phyloP scores from a whole-genome alignment of 2,797 vertebrate species.

The Microctenopoma lineatum region DNA sequence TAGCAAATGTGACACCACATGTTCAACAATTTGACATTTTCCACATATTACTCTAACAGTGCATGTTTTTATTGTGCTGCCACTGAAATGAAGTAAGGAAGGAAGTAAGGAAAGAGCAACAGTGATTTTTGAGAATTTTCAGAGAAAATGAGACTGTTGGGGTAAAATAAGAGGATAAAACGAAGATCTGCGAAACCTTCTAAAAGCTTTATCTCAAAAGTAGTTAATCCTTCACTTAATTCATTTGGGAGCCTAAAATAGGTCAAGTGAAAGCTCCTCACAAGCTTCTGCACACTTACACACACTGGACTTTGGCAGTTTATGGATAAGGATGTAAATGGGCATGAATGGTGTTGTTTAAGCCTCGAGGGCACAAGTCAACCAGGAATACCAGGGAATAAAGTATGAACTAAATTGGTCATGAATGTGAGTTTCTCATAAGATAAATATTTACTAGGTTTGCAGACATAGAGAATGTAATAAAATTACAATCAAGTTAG shows the following conservation, averaged over 20 bases:
- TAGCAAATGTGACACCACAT: constrained; percentile 16
- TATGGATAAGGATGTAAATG: constrained; percentile 11
- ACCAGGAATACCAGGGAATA: constrained; percentile 7
- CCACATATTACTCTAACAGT: constrained; percentile 27
- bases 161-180: constrained; percentile 17
- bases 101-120: constrained; percentile 2
- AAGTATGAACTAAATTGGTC: not conserved
- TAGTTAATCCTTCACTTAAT: constrained; percentile 20
- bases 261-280: constrained; percentile 17
- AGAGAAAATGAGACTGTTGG: constrained; percentile 5
- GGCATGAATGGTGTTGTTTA: constrained; percentile 12
- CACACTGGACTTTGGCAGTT: not conserved
- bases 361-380: constrained; percentile 7
- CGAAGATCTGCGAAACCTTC: constrained; percentile 24
- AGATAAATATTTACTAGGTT: not conserved
- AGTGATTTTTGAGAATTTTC: not conserved
- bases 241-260: constrained; percentile 14
- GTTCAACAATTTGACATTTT: constrained; percentile 40
- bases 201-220: constrained; percentile 23
- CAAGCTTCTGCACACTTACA: not conserved
- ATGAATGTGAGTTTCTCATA: not conserved
- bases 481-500: not conserved
- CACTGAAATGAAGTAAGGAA: not conserved
- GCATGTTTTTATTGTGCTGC: constrained; percentile 20
- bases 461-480: constrained; percentile 4